Evolutionary conservation across 1,140 invertebrate species (phyloP), one percentile per base, ranked within the genome.

Genomic region (Drosophila sp.): DNA sequence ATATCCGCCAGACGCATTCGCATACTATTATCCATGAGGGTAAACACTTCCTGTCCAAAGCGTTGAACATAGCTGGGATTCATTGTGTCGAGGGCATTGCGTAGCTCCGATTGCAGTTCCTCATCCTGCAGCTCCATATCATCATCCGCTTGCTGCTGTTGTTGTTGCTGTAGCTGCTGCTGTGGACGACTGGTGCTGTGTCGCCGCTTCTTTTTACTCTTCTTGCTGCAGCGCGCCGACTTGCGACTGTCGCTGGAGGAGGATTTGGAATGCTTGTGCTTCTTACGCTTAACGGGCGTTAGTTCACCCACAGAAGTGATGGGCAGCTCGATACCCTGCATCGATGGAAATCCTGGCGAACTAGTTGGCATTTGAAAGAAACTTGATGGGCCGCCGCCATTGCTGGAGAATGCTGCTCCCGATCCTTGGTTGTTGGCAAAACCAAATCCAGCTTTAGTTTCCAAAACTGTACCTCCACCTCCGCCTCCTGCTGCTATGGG

Each of bases 11-110:
- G 86, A 44, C 95, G 93, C 90, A 95, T 94, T 30, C 96, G 93
- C 96, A 97, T 97, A 79, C 96, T 95, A 69, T 95, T 92, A 90
- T 97, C 96, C 87, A 95, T 95, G 1, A 95, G 94, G 89, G 95
- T 95, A 91, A 96, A 96, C 33, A 95, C 93, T 33, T 93, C 94
- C 30, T 94, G 93, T 2, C 86, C 91, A 33, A 86, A 80, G 4
- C 84, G 76, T 60, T 91, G 79, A 8, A 80, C 79, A n/a, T 82
- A 85, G 29, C 67, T 87, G 55, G 85, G 90, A 89, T 89, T 73
- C 29, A 91, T 70, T 4, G 63, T 91, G 29, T 78, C 69, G 25
- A 92, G 69, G 8, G 80, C 91, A 54, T 63, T 91, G 10, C 89
- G 56, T 80, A 83, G 61, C 79, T 91, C 86, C 86, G 74, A 85